Percentiles rank a stretch among this genome's conserved stretches.
Conservation (phyloP, 2,888 invertebrate species). For the Sesia bembeciformis region DNA sequence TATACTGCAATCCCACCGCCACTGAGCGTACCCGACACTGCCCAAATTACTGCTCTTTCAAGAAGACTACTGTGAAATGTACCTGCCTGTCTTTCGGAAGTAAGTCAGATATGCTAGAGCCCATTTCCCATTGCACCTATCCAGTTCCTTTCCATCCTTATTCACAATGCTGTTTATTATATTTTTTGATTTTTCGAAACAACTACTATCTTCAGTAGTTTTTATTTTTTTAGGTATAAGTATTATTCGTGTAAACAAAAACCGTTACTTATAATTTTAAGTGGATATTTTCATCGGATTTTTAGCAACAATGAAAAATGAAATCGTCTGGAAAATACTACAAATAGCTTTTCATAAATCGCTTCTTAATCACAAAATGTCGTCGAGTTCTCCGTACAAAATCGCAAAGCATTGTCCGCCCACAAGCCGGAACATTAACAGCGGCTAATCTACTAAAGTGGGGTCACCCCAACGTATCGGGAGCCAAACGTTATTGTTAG, state of each 20-base stretch:
- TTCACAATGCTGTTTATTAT: too few species aligned
- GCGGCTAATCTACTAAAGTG: constrained; percentile 52
- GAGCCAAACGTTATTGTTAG: constrained; percentile 27
- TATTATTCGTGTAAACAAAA: too few species aligned
- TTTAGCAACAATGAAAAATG: too few species aligned
- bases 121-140: too few species aligned
- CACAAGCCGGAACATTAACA: constrained; percentile 39
- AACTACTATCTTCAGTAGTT: too few species aligned
- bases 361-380: constrained; percentile 3
- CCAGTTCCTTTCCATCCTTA: too few species aligned
- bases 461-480: constrained; percentile 20
- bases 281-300: too few species aligned
- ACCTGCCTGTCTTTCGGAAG: neutral
- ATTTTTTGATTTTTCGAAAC: too few species aligned
- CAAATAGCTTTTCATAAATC: constrained; percentile 1
- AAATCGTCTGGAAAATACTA: neutral
- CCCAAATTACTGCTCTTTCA: neutral
- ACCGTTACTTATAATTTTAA: too few species aligned
- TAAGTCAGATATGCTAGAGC: too few species aligned
- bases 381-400: constrained; percentile 2
- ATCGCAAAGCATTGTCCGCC: constrained; percentile 1
- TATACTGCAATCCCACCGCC: too few species aligned
- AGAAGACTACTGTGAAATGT: neutral
- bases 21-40: neutral
- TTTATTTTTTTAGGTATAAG: too few species aligned